Conservation (phyloP, 2,888 invertebrate genomes). For the Clunio marinus region DNA sequence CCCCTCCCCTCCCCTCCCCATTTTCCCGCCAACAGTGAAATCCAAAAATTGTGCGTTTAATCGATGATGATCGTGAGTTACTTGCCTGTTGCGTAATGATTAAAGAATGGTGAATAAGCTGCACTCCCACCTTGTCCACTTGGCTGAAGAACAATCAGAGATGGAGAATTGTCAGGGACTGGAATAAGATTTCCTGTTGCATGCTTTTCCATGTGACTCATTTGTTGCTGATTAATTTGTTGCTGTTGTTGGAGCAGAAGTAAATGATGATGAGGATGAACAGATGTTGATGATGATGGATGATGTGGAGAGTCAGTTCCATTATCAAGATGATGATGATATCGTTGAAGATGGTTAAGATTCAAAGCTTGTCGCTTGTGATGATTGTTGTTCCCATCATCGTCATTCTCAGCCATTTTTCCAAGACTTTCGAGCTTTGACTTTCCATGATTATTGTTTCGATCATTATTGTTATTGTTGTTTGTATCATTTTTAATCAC, state of each 20-base stretch:
- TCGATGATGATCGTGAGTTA: conserved; percentile 41
- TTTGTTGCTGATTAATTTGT: conserved; percentile 39
- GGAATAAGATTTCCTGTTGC: conserved; percentile 40
- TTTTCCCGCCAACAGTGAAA: background rate
- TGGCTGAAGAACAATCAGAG: conserved; percentile 57
- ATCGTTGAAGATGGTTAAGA: conserved; percentile 27
- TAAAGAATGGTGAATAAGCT: conserved; percentile 61
- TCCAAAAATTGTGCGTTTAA: conserved; percentile 16
- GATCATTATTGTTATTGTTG: conserved; percentile 36
- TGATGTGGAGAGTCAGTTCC: conserved; percentile 20
- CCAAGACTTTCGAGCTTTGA: background rate
- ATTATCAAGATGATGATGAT: conserved; percentile 13
- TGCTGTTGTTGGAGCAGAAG: conserved; percentile 40
- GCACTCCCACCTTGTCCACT: conserved; percentile 50
- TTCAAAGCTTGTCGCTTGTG: conserved; percentile 31
- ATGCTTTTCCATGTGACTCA: conserved; percentile 39
- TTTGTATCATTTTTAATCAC: conserved; percentile 33
- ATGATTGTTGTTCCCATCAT: conserved; percentile 14
- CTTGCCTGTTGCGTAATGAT: conserved; percentile 65
- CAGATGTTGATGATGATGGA: background rate
- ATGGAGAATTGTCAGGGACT: conserved; percentile 44
- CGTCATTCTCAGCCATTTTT: conserved; percentile 7
- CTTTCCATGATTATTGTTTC: conserved; percentile 33
- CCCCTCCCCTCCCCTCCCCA: background rate
- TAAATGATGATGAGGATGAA: conserved; percentile 36